phyloP scores from a whole-genome alignment of 2,797 vertebrate genomes.

The Selene dorsalis region DNA sequence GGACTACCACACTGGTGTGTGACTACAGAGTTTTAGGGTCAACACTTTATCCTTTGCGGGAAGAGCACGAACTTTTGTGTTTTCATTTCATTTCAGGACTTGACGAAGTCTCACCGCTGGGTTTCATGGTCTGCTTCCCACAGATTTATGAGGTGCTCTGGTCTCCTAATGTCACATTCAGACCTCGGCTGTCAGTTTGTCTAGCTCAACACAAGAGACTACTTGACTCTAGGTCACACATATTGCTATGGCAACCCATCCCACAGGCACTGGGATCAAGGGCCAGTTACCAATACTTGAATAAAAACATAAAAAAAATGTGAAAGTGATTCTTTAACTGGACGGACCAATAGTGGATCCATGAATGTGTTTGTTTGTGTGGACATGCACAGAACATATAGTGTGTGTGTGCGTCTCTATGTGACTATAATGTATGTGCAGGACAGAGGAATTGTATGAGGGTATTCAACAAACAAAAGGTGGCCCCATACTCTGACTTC shows the following conservation, averaged over 20 bases:
- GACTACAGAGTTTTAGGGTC: slow-evolving; percentile 41
- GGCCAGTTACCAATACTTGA: slow-evolving; percentile 64
- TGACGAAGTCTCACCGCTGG: slow-evolving; percentile 64
- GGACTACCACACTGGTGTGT: slow-evolving; percentile 1
- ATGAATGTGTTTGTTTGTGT: slow-evolving; percentile 47
- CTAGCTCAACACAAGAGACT: slow-evolving; percentile 68
- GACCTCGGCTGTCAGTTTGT: slow-evolving; percentile 72
- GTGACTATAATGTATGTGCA: slow-evolving; percentile 62
- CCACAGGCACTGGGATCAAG: slow-evolving; percentile 65
- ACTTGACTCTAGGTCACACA: slow-evolving; percentile 77
- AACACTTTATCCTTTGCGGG: slow-evolving; percentile 43
- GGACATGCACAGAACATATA: slow-evolving; percentile 34
- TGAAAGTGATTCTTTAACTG: slow-evolving; percentile 68
- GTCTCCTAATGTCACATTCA: slow-evolving; percentile 74
- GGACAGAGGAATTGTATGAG: slow-evolving; percentile 57
- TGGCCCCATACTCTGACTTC: slow-evolving; percentile 74
- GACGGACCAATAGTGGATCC: slow-evolving; percentile 35
- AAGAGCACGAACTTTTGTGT: slow-evolving; percentile 45
- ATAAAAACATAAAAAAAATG: slow-evolving; percentile 72
- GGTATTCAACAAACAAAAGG: slow-evolving; percentile 68
- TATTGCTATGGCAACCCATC: slow-evolving; percentile 76
- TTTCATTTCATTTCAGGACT: slow-evolving; percentile 61
- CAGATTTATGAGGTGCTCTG: slow-evolving; percentile 70
- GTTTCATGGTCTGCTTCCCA: slow-evolving; percentile 68
- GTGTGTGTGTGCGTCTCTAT: slow-evolving; percentile 34